Conservation (phyloP, 2,888 invertebrate genomes). For the Euphydryas editha region DNA sequence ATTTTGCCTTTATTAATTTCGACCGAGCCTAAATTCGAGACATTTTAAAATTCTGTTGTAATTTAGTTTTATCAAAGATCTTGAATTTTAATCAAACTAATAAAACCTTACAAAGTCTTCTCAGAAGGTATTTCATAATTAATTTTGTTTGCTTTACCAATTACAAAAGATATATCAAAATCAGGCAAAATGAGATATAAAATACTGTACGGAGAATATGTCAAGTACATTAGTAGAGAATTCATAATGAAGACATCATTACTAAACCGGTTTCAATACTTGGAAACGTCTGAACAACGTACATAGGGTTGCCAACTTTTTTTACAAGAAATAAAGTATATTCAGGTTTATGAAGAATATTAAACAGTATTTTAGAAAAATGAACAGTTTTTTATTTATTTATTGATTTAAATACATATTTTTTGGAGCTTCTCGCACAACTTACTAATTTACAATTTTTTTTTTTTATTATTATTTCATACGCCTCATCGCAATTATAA, state of each 20-base stretch:
- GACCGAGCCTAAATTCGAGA: conserved; percentile 27
- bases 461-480: no score
- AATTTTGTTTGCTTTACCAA: conserved; percentile 15
- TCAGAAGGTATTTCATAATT: conserved; percentile 21
- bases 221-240: conserved; percentile 56
- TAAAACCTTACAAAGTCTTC: conserved; percentile 21
- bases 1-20: conserved; percentile 33
- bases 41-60: conserved; percentile 32
- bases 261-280: conserved; percentile 69
- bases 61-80: conserved; percentile 29
- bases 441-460: no score
- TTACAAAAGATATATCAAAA: conserved; percentile 23
- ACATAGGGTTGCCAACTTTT: no score
- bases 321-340: no score
- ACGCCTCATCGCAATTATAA: no score
- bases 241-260: conserved; percentile 80
- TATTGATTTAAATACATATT: no score
- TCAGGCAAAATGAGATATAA: conserved; percentile 16
- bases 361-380: no score
- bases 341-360: no score
- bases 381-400: no score
- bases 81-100: conserved; percentile 32
- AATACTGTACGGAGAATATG: conserved; percentile 24
- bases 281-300: conserved; percentile 50
- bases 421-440: no score